Evolutionary conservation across 1,140 invertebrate genomes (phyloP).

Genomic region (Diorhabda elongata): DNA sequence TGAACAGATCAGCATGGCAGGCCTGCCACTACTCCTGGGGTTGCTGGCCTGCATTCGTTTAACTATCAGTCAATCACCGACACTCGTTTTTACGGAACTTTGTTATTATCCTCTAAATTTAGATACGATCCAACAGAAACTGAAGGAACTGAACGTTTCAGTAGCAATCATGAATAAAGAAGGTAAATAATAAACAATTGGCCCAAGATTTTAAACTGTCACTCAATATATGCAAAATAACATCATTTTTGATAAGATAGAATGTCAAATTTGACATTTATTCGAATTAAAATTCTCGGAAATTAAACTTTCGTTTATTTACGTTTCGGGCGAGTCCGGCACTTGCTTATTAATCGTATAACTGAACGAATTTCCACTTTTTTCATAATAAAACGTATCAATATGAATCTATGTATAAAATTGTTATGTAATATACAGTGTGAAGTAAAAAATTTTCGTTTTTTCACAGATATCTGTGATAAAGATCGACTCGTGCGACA

Average conservation of each 20-base stretch:
- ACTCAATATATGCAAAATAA: no score
- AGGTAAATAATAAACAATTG: slow-evolving; percentile 28
- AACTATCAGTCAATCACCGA: slow-evolving; percentile 27
- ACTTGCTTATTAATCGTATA: no score
- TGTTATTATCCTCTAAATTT: slow-evolving; percentile 38
- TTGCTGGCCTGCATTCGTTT: slow-evolving; percentile 41
- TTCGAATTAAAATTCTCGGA: neutral
- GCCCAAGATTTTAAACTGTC: no score
- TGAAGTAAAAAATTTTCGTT: slow-evolving; percentile 4
- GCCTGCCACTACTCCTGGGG: slow-evolving; percentile 41
- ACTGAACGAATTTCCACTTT: no score
- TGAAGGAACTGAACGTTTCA: slow-evolving; percentile 25
- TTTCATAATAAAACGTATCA: no score
- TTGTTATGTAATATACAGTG: no score
- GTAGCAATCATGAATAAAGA: slow-evolving; percentile 28
- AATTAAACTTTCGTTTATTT: neutral
- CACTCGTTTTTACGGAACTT: slow-evolving; percentile 37
- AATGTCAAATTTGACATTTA: no score
- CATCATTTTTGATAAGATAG: no score
- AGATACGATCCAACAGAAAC: slow-evolving; percentile 31
- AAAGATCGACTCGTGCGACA: slow-evolving; percentile 31
- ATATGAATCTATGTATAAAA: no score
- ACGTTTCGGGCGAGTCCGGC: neutral
- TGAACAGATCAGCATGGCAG: slow-evolving; percentile 42
- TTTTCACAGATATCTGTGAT: slow-evolving; percentile 40